Evolutionary conservation across 2,797 vertebrate genomes (phyloP).

Genomic region (Thunnus albacares): DNA sequence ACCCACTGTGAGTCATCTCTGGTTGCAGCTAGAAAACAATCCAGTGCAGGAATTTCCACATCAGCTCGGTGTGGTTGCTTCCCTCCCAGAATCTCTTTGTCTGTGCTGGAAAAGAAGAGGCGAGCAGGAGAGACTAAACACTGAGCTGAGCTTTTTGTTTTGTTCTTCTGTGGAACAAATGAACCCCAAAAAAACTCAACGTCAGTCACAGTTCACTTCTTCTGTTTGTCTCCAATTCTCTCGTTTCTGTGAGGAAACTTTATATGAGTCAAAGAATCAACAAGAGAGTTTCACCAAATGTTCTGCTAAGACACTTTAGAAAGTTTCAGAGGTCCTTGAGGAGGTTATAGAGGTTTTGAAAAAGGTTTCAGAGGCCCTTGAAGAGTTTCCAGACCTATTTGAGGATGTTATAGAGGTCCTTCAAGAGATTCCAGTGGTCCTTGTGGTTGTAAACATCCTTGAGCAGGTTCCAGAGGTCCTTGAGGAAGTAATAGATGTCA

Average conservation of each 20-base stretch:
- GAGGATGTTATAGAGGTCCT: not conserved
- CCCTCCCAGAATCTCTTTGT: conserved; percentile 32
- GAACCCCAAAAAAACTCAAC: not conserved
- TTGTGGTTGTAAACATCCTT: not conserved
- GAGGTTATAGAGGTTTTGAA: no score
- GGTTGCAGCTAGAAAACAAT: conserved; percentile 45
- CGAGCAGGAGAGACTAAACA: conserved; percentile 32
- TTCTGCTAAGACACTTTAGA: no score
- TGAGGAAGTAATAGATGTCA: no score
- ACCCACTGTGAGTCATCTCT: conserved; percentile 60
- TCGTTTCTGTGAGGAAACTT: no score
- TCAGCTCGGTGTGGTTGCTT: conserved; percentile 25
- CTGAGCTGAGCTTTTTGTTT: conserved; percentile 22
- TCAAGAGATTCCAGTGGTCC: not conserved
- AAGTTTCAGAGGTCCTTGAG: no score
- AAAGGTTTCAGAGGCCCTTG: not conserved
- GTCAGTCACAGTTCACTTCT: not conserved
- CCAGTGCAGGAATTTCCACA: conserved; percentile 50
- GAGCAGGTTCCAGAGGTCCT: not conserved
- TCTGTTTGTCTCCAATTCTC: not conserved
- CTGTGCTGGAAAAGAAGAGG: not conserved
- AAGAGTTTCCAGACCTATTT: not conserved
- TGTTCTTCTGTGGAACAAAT: conserved; percentile 12
- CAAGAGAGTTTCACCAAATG: not conserved
- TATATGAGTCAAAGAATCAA: not conserved